Base-by-base conservation (phyloP, 2,797 vertebrate species). In the Enteromius unitaeniatus region DNA sequence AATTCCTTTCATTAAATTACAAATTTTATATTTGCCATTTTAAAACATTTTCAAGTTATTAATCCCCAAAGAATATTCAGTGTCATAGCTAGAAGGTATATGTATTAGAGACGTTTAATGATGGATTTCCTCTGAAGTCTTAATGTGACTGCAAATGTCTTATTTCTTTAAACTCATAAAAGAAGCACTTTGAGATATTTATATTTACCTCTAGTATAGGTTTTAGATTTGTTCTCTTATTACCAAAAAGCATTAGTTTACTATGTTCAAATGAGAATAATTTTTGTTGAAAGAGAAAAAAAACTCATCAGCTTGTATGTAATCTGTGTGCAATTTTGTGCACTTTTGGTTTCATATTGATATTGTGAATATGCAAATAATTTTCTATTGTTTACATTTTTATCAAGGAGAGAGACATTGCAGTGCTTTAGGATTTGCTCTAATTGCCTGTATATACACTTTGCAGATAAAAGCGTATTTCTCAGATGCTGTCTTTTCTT, bases 61-160 rank as follows among this genome's bases (percentile, higher is more conserved):
- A 23, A 10, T 47, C 42, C 37, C 23, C 19, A 5, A 15, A 58
- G n/a, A 53, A 42, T 37, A 58, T 47, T 8, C 15, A 69, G 11
- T 58, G 23, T 21, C 53, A 53, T 55, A 65, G 31, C 28, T 6
- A 8, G 51, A 53, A 28, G 15, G 17, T 81, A 6, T 49, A 49
- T 81, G 69, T 81, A n/a, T 74, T 65, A 28, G 42, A 51, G 14
- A 40, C 10, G 37, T 64, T 73, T 6, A 28, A 67, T 68, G 7
- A 68, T 53, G 14, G 26, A 62, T 62, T n/a, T 23, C 69, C 28
- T 83, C 90, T 80, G 85, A 91, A 91, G 92, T 94, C 94, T 94
- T 94, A 94, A 94, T 82, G 87, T 62, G 91, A 91, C 88, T 75
- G 85, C 45, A 90, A 85, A 92, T 86, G 93, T 95, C 92, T 94